Evolutionary conservation across 2,113 vertebrate species (phyloP).

Genomic region (Erythrolamprus reginae): DNA sequence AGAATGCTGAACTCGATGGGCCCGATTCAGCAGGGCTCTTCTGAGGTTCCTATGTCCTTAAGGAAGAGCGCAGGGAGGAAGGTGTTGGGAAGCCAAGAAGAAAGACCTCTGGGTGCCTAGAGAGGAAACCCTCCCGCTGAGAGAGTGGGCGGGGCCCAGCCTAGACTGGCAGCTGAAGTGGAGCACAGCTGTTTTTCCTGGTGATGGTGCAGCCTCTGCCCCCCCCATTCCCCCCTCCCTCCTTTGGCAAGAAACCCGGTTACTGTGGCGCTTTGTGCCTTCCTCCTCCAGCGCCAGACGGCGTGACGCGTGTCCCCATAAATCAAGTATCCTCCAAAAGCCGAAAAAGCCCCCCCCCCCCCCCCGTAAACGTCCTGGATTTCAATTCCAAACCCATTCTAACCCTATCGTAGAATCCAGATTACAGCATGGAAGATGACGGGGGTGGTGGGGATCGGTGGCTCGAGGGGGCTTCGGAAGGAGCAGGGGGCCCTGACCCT

Average conservation of each 20-base stretch:
- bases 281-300: not conserved
- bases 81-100: not conserved
- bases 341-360: fast-evolving
- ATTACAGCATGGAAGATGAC: no score
- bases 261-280: not conserved
- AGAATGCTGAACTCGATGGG: no score
- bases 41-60: no score
- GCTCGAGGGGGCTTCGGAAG: no score
- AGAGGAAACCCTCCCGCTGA: not conserved
- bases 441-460: not conserved
- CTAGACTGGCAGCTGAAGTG: conserved; percentile 8
- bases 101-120: not conserved
- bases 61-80: not conserved
- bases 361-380: not conserved
- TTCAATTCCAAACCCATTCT: not conserved
- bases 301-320: not conserved
- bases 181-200: conserved; percentile 33
- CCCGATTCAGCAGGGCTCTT: no score
- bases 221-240: not conserved
- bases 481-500: fast-evolving
- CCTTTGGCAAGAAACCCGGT: conserved; percentile 34
- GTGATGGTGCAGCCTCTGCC: not conserved
- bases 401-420: not conserved
- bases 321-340: not conserved
- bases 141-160: not conserved